phyloP scores from a whole-genome alignment of 1,140 invertebrate species.

The Tenebrio molitor region DNA sequence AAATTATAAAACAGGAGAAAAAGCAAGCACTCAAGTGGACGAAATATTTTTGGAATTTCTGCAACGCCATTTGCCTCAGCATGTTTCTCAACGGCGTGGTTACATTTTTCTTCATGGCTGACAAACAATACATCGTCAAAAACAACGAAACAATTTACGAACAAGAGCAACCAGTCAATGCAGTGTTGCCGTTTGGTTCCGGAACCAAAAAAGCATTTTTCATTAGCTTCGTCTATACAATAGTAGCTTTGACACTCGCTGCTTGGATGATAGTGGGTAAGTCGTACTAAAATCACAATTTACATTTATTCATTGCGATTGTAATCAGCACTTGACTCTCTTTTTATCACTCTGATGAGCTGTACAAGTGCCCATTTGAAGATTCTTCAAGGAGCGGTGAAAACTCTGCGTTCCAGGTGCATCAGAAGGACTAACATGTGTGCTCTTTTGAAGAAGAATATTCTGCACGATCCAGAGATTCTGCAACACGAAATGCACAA shows the following conservation, averaged over 20 bases:
- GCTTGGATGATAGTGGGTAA: constrained; percentile 30
- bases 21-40: constrained; percentile 15
- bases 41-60: constrained; percentile 10
- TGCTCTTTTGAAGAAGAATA: constrained; percentile 35
- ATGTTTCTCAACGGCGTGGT: constrained; percentile 17
- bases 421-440: constrained; percentile 42
- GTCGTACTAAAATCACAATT: neutral
- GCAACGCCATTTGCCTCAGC: constrained; percentile 20
- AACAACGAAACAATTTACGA: constrained; percentile 6
- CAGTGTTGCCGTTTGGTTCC: constrained; percentile 29
- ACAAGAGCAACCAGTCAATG: constrained; percentile 18
- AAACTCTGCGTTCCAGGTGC: constrained; percentile 56
- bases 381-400: constrained; percentile 57
- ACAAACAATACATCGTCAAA: constrained; percentile 6
- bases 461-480: constrained; percentile 45
- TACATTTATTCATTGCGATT: too few relatives aligned
- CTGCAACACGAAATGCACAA: constrained; percentile 57
- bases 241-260: constrained; percentile 7
- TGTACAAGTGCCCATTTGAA: constrained; percentile 56
- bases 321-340: constrained; percentile 48
- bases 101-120: constrained; percentile 8
- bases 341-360: constrained; percentile 56
- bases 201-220: constrained; percentile 11
- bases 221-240: constrained; percentile 13
- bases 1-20: constrained; percentile 8